Percentiles rank a stretch among this genome's conserved stretches.
These are phyloP conservation scores for Araneus ventricosus DNA, from an alignment of 1,140 invertebrate genomes.

Conservation along the genomic window DNA sequence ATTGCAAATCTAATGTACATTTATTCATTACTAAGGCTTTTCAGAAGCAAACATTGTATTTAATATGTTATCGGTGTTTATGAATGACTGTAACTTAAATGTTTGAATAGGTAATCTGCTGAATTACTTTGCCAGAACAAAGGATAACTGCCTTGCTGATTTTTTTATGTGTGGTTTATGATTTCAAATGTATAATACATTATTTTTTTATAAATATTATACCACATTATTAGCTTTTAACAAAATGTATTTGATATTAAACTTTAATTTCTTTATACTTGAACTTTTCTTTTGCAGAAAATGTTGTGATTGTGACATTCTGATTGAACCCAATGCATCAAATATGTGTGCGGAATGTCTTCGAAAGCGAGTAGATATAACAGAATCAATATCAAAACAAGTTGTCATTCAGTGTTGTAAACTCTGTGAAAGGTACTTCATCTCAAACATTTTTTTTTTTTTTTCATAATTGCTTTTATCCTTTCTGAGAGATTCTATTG, in stretches of 20 bases:
- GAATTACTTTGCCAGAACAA: no score
- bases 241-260: no score
- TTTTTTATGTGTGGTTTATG: neutral
- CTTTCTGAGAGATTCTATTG: neutral
- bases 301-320: conserved; percentile 84
- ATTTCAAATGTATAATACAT: neutral
- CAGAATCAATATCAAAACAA: conserved; percentile 97
- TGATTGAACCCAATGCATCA: conserved; percentile 94
- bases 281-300: conserved; percentile 76
- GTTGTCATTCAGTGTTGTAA: conserved; percentile 90
- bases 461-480: neutral
- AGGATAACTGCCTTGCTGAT: no score
- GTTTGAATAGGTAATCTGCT: no score
- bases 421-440: conserved; percentile 90
- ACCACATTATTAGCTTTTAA: neutral
- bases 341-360: conserved; percentile 99
- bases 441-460: neutral
- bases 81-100: no score
- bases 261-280: neutral
- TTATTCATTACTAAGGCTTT: no score
- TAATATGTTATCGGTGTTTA: no score
- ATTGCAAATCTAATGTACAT: no score
- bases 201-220: neutral
- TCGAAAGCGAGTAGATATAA: conserved; percentile 94
- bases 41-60: no score